Evolutionary conservation across 2,113 vertebrate genomes (phyloP), one percentile per base, ranked within the genome.

Genomic region (Turdus rufiventris): DNA sequence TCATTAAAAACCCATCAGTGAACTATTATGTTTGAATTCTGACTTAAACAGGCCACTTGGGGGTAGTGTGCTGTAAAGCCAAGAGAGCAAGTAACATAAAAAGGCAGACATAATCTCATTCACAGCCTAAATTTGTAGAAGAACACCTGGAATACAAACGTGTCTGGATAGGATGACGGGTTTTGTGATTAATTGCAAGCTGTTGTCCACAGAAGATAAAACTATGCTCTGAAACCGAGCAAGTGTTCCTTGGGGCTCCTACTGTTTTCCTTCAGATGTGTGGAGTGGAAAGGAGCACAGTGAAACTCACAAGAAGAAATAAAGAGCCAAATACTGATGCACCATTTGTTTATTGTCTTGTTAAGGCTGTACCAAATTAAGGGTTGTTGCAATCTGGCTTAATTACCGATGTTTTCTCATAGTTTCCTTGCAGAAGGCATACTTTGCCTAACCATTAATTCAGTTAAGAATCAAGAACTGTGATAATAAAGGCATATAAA

Each of bases 141-240:
- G 74, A 72, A 92, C 88, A 94, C 94, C 91, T 96, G 91, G 92
- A 96, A 96, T 93, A 94, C 71, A 89, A 92, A 94, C 92, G 91
- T 85, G 76, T 54, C 86, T 93, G 91, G 70, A 89, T 67, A 93
- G 66, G 47, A 68, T 26, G 2, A 10, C 45, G 19, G 33, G 14
- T 93, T 85, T 85, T 90, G 66, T 90, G 78, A 91, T 91, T 93
- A 93, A 87, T 75, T 94, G 65, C 48, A 75, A 92, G 62, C 70
- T 77, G 72, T 91, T 95, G 75, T 82, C 53, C 31, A 2, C 63
- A 85, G 70, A 57, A 95, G 75, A 90, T 42, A 82, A 75, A 95
- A 72, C 29, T 71, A 14, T 3, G 14, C 34, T 3, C 6, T 86
- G 60, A 84, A 85, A 91, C 57, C 25, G 85, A 61, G 25, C 56